A percentile compares a stretch with the other conserved stretches of the same genome.
Evolutionary conservation across 2,113 vertebrate genomes (phyloP).

Genomic region (Pontoporia blainvillei): DNA sequence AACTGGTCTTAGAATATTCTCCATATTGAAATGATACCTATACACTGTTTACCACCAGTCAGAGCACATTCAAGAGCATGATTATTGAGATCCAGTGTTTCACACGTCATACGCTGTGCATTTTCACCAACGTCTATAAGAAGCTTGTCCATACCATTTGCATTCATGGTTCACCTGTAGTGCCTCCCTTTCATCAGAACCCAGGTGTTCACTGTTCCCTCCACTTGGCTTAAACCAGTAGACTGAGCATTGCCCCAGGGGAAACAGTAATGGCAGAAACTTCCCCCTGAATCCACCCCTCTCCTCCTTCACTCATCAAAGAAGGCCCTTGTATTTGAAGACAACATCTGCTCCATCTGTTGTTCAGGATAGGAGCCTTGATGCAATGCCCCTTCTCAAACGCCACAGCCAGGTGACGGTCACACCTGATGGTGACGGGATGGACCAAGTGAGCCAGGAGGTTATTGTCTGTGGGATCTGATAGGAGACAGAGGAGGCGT

Average conservation of each 20-base stretch:
- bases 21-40: neutral
- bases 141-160: neutral
- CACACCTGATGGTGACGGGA: slow-evolving; percentile 17
- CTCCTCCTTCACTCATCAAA: slow-evolving; percentile 28
- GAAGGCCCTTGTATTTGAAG: slow-evolving; percentile 15
- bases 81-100: neutral
- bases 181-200: neutral
- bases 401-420: slow-evolving; percentile 1
- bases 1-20: neutral
- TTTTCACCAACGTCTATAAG: fast-evolving
- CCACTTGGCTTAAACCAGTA: neutral
- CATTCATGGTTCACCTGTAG: neutral
- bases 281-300: neutral
- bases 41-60: neutral
- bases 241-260: too few species aligned
- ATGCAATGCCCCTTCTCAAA: neutral
- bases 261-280: neutral
- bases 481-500: slow-evolving; percentile 27
- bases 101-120: neutral
- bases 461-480: slow-evolving; percentile 37
- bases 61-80: neutral
- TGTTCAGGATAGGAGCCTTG: neutral
- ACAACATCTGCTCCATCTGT: slow-evolving; percentile 45
- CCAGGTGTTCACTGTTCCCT: neutral
- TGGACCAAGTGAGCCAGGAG: neutral